A percentile compares a stretch with the other conserved stretches of the same genome.
Evolutionary conservation across 2,888 invertebrate species (phyloP).

Genomic region (Microctonus aethiopoides): DNA sequence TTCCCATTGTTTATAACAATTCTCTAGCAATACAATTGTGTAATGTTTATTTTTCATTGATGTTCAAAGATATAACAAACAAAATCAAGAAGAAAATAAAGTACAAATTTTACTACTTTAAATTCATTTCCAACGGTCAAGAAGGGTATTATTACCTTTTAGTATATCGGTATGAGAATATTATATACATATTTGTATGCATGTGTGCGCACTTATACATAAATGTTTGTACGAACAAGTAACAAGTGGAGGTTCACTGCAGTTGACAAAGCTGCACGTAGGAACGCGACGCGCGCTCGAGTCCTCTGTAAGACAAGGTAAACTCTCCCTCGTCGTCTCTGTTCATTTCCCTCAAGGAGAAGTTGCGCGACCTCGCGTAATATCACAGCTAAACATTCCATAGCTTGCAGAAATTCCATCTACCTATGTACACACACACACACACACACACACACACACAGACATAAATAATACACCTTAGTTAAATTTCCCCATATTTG

Average conservation of each 20-base stretch:
- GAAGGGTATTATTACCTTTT: too few species aligned
- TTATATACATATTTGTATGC: neutral
- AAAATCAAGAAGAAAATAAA: too few species aligned
- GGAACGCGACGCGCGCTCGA: conserved; percentile 28
- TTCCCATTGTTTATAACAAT: too few species aligned
- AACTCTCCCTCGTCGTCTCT: neutral
- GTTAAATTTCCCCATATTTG: conserved; percentile 22
- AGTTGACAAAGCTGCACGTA: conserved; percentile 35
- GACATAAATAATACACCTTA: neutral
- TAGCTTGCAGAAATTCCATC: conserved; percentile 28
- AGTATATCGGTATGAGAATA: neutral
- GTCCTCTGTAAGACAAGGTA: conserved; percentile 13
- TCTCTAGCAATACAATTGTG: too few species aligned
- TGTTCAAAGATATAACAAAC: too few species aligned
- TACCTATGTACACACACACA: neutral
- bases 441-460: too few species aligned
- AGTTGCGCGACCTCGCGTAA: conserved; percentile 31
- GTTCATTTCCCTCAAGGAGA: neutral
- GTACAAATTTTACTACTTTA: too few species aligned
- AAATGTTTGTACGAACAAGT: too few species aligned
- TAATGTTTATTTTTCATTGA: too few species aligned
- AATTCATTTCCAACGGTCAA: conserved; percentile 1
- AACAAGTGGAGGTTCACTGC: conserved; percentile 1
- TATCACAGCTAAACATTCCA: conserved; percentile 34
- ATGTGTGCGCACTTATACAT: neutral